These are phyloP conservation scores for Caenorhabditis sp. DNA, from an alignment of 2,888 invertebrate genomes.

Conservation along the genomic window DNA sequence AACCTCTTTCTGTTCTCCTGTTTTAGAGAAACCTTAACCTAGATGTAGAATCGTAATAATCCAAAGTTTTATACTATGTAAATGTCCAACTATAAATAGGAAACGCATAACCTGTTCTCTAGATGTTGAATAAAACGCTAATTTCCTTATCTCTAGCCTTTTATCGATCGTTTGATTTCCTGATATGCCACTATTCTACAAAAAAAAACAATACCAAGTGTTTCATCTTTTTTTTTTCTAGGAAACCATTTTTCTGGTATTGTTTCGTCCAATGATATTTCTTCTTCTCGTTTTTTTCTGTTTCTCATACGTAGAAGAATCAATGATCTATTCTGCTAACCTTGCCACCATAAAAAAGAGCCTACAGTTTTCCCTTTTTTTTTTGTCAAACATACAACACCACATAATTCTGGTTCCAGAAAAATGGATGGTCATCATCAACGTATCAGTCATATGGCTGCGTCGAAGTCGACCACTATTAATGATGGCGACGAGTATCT, in stretches of 20 bases:
- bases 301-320: conserved; percentile 9
- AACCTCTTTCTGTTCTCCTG: no score
- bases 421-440: not conserved
- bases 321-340: not conserved
- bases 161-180: not conserved
- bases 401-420: not conserved
- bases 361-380: not conserved
- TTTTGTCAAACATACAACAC: not conserved
- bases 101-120: no score
- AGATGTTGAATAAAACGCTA: not conserved
- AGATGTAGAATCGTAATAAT: no score
- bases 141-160: not conserved
- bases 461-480: conserved; percentile 27
- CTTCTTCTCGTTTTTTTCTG: not conserved
- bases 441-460: conserved; percentile 14
- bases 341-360: conserved; percentile 2
- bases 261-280: not conserved
- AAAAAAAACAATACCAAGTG: no score
- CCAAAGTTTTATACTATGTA: no score
- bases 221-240: no score
- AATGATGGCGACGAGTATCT: conserved; percentile 16
- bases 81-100: no score
- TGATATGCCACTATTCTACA: no score
- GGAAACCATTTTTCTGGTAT: not conserved
- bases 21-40: no score